Evolutionary conservation across 2,113 vertebrate species (phyloP), one percentile per base, ranked within the genome.

Genomic region (Misgurnus mizolepis): DNA sequence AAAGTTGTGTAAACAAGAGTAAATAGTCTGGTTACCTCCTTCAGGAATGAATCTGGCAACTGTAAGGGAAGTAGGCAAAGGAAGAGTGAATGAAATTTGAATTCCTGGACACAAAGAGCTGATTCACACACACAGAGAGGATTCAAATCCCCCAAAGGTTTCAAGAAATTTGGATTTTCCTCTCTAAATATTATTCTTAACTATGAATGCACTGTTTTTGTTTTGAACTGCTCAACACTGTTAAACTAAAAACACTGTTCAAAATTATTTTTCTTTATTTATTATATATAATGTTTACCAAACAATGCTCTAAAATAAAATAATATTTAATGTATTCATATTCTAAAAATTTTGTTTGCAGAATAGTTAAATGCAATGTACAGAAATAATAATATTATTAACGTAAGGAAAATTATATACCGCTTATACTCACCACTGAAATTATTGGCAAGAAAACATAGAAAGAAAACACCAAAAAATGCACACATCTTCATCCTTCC

Each of bases 21-120:
- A 83, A 27, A 81, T 43, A 76, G 15, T 17, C 12, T 41, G 70
- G 56, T 80, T 95, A 89, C 94, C 92, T 89, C 92, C 90, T 86
- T 95, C 92, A 80, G 83, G 92, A 85, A 93, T 91, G 83, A 95
- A 90, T 86, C 91, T 90, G 82, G 94, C 94, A 89, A 91, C 96
- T 97, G 91, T 84, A 76, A 82, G 55, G 81, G 79, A 87, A 80
- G 47, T 77, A 84, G 41, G 76, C 62, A 79, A 53, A 84, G 67
- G 80, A 75, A 78, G 43, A 67, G 18, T 64, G 58, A 88, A 77
- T 90, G 82, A 85, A 81, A 90, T 87, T 55, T 1, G 77, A 83
- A 66, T 81, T 45, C 72, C 67, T 43, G 62, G 66, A 83, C 82
- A 91, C 90, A 90, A 92, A 91, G 90, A 67, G 39, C 41, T 81